Conservation (phyloP, 30 jellyfish, hydroid and myxozoan species). For the Hydractinia echinata region DNA sequence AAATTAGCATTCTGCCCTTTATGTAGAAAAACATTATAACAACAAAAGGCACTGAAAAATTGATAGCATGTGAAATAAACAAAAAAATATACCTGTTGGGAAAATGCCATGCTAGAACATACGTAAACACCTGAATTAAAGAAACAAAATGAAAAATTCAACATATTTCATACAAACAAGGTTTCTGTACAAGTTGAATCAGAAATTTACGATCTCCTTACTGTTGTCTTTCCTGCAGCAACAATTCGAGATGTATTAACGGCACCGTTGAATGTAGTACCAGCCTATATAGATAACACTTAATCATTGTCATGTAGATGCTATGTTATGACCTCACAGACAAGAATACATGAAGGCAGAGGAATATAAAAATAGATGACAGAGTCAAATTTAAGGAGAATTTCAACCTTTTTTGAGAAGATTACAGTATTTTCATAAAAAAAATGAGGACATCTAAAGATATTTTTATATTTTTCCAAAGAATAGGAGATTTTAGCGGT, state of each 20-base stretch:
- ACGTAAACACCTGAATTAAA: constrained; percentile 54
- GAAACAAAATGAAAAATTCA: background rate
- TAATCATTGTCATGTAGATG: background rate
- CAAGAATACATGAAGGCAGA: too few species aligned
- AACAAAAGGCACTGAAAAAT: background rate
- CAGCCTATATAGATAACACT: constrained; percentile 39
- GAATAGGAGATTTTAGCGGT: too few species aligned
- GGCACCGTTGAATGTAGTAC: constrained; percentile 84
- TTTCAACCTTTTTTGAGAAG: too few species aligned
- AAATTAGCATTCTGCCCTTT: background rate
- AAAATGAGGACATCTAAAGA: too few species aligned
- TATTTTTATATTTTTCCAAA: too few species aligned
- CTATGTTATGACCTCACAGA: background rate
- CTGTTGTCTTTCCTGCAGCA: constrained; percentile 54
- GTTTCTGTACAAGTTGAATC: background rate
- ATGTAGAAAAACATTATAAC: background rate
- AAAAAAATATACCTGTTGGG: constrained; percentile 69
- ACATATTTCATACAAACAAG: background rate
- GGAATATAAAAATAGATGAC: too few species aligned
- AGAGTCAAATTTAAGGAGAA: too few species aligned
- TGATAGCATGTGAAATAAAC: background rate
- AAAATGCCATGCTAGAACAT: constrained; percentile 74
- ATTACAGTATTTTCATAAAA: too few species aligned
- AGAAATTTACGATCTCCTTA: constrained; percentile 15
- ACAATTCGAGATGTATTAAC: constrained; percentile 50